A percentile compares a stretch with the other conserved stretches of the same genome.
Conservation (phyloP, 2,113 vertebrate genomes). For the Mellivora capensis region DNA sequence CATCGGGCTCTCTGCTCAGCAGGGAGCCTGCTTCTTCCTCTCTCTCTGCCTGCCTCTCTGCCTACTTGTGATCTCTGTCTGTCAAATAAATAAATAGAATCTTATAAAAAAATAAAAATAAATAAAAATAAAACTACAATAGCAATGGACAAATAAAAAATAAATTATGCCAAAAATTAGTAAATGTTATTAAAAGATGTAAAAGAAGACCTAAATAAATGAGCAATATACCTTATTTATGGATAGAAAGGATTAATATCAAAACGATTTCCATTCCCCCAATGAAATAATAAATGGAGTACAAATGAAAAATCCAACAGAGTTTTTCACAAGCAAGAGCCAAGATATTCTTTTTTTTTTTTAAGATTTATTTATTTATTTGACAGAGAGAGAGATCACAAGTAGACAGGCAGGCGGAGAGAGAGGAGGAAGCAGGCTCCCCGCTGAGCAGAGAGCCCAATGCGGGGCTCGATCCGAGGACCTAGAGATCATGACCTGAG, state of each 20-base stretch:
- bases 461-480: too few relatives aligned
- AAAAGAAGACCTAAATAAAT: constrained; percentile 18
- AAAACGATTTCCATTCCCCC: neutral
- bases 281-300: constrained; percentile 12
- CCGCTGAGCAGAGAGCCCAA: too few relatives aligned
- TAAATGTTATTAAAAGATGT: constrained; percentile 5
- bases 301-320: neutral
- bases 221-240: neutral
- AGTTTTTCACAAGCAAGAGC: neutral
- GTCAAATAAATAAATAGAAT: too few relatives aligned
- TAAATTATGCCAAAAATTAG: neutral
- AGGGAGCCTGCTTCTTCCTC: too few relatives aligned
- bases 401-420: too few relatives aligned
- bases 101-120: neutral
- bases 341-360: neutral
- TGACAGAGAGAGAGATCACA: too few relatives aligned
- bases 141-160: neutral
- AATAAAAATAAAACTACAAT: neutral
- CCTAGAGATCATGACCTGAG: too few relatives aligned
- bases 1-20: too few relatives aligned
- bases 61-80: too few relatives aligned
- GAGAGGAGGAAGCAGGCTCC: too few relatives aligned
- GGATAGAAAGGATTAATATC: neutral
- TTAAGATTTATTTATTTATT: too few relatives aligned
- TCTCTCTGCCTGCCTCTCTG: too few relatives aligned